Evolutionary conservation across 2,888 invertebrate genomes (phyloP).

Genomic region (Drosophila sordidula): DNA sequence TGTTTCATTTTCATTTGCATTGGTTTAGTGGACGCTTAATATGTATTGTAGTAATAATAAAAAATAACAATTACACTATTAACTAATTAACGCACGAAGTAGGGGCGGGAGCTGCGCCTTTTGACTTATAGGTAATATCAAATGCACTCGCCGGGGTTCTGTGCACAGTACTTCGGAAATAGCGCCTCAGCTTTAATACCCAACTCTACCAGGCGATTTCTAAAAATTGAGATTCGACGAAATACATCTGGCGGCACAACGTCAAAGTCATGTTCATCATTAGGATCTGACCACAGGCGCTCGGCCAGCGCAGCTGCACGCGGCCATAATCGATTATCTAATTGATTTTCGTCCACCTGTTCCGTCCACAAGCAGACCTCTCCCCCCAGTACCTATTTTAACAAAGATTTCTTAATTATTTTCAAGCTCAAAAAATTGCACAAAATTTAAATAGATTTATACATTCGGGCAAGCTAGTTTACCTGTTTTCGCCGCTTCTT

Average conservation of each 20-base stretch:
- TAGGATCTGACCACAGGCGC: constrained; percentile 86
- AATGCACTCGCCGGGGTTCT: constrained; percentile 85
- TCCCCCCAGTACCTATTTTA: constrained; percentile 87
- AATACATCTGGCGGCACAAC: constrained; percentile 84
- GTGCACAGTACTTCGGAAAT: constrained; percentile 85
- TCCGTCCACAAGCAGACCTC: constrained; percentile 95
- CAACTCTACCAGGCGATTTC: constrained; percentile 84
- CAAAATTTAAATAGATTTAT: not conserved
- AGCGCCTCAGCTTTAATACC: constrained; percentile 85
- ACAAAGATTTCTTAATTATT: not conserved
- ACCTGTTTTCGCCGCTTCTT: constrained; percentile 83
- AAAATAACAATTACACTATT: constrained; percentile 77
- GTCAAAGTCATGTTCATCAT: constrained; percentile 84
- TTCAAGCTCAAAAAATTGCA: not conserved
- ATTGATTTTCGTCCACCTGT: constrained; percentile 90
- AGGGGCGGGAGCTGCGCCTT: constrained; percentile 4
- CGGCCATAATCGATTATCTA: constrained; percentile 94
- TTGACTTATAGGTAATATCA: constrained; percentile 83
- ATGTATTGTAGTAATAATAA: constrained; percentile 37
- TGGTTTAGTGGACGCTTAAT: constrained; percentile 33
- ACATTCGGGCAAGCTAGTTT: not conserved
- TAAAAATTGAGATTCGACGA: constrained; percentile 84
- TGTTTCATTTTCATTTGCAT: constrained; percentile 16
- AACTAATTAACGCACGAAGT: constrained; percentile 75
- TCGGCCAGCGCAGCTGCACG: constrained; percentile 93